A percentile compares a stretch with the other conserved stretches of the same genome.
Evolutionary conservation across 1,140 invertebrate species (phyloP).

Genomic region (Armadillidium nasatum): DNA sequence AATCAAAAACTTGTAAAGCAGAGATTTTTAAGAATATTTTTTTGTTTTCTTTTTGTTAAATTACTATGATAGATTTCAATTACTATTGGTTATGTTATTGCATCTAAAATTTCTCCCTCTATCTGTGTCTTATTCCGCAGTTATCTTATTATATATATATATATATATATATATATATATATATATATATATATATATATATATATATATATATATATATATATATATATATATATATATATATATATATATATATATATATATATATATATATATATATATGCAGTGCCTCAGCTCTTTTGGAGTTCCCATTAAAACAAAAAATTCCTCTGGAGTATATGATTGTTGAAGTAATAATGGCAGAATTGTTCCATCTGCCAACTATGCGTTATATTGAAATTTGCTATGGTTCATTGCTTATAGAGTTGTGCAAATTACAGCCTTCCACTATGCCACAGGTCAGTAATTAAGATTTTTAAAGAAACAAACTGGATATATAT

Average conservation of each 20-base stretch:
- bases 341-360: slow-evolving; percentile 95
- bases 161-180: no score
- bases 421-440: slow-evolving; percentile 95
- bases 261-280: no score
- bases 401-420: slow-evolving; percentile 89
- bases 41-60: no score
- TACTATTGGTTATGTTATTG: no score
- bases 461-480: slow-evolving; percentile 51
- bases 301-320: slow-evolving; percentile 86
- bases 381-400: slow-evolving; percentile 81
- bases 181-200: neutral
- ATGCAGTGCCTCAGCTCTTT: slow-evolving; percentile 69
- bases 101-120: no score
- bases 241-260: neutral
- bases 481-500: neutral
- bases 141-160: no score
- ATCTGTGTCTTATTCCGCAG: no score
- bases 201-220: neutral
- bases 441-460: slow-evolving; percentile 93
- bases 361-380: slow-evolving; percentile 89
- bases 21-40: no score
- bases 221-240: neutral
- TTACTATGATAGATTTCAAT: no score
- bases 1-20: no score
- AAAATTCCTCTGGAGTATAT: slow-evolving; percentile 97